A percentile compares a stretch with the other conserved stretches of the same genome.
Conservation (phyloP, 2,113 vertebrate species). For the Plestiodon gilberti region DNA sequence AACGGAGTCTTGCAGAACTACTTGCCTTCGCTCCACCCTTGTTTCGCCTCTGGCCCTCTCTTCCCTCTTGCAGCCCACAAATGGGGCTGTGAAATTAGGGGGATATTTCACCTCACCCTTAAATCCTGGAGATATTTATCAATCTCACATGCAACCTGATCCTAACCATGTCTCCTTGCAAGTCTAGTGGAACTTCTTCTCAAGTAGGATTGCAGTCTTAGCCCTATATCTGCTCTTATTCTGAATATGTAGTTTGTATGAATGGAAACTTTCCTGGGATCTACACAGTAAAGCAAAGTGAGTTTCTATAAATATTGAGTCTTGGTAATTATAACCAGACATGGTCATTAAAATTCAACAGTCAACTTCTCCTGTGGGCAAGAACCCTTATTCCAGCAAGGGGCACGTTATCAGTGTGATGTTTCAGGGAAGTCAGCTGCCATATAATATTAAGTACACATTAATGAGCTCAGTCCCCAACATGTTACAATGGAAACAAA, state of each 20-base stretch:
- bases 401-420: slow-evolving; percentile 51
- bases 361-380: slow-evolving; percentile 67
- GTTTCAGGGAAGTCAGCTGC: slow-evolving; percentile 65
- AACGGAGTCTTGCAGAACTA: no score
- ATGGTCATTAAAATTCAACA: slow-evolving; percentile 64
- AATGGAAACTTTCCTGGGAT: slow-evolving; percentile 56
- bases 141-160: no score
- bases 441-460: slow-evolving; percentile 67
- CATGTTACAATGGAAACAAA: slow-evolving; percentile 61
- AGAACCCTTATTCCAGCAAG: slow-evolving; percentile 56
- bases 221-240: slow-evolving; percentile 60
- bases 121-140: no score
- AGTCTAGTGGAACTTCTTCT: neutral
- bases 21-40: no score
- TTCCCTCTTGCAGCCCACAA: no score
- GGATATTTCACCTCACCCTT: no score
- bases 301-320: slow-evolving; percentile 74
- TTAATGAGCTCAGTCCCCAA: slow-evolving; percentile 66
- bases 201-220: slow-evolving; percentile 32
- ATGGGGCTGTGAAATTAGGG: no score
- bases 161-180: no score
- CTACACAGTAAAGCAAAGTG: slow-evolving; percentile 66
- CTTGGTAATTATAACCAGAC: slow-evolving; percentile 68
- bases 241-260: slow-evolving; percentile 61
- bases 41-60: no score